Conservation (phyloP, 2,797 vertebrate species). For the Pipistrellus pipistrellus region DNA sequence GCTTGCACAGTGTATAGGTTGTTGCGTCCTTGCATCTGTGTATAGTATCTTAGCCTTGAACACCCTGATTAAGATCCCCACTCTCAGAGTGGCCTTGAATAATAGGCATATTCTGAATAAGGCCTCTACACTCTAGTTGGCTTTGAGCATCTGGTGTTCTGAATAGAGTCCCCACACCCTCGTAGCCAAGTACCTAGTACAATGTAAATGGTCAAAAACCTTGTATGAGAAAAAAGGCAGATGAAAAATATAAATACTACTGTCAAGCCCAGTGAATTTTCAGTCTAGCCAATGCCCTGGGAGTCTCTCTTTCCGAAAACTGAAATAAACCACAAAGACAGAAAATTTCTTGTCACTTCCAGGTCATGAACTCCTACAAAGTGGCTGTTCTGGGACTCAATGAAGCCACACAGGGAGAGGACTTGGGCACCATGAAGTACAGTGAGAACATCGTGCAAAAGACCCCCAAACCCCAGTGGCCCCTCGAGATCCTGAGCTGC, state of each 20-base stretch:
- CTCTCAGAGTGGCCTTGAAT: no score
- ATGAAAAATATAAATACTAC: neutral
- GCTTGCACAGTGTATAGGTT: no score
- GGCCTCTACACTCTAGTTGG: no score
- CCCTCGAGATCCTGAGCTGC: neutral
- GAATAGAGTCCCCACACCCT: neutral
- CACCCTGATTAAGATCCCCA: no score
- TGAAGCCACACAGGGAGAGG: neutral
- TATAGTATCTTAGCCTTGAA: no score
- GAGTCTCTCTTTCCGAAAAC: neutral
- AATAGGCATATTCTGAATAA: no score
- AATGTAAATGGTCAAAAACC: neutral
- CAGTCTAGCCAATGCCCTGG: neutral
- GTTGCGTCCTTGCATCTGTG: no score
- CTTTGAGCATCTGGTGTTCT: no score
- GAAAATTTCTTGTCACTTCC: neutral
- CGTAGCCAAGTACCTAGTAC: neutral
- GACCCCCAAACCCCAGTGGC: rapidly evolving
- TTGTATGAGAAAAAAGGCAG: neutral
- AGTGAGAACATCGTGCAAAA: neutral
- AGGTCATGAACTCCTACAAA: neutral
- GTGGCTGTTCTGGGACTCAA: neutral
- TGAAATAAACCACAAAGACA: neutral
- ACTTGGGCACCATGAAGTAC: neutral
- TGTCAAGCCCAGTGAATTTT: neutral